Percentiles rank a stretch among this genome's conserved stretches.
phyloP scores from a whole-genome alignment of 2,888 invertebrate genomes.

The Macaria liturata region DNA sequence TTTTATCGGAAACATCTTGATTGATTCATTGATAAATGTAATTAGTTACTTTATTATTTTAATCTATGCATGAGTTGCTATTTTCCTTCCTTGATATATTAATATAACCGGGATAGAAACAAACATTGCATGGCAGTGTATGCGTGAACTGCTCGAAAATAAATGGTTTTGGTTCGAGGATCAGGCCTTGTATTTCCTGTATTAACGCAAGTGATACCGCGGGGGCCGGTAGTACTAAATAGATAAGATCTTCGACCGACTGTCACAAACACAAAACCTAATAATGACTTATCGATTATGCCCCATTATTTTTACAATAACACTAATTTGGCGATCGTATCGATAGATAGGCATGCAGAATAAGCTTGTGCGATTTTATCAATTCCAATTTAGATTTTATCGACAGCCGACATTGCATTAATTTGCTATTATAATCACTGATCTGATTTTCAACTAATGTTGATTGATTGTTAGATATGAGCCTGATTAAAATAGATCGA shows the following conservation, averaged over 20 bases:
- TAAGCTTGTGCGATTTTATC: conserved; percentile 19
- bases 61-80: too few species aligned
- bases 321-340: conserved; percentile 11
- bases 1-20: too few species aligned
- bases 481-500: not conserved
- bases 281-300: conserved; percentile 5
- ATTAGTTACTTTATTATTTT: too few species aligned
- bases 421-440: conserved; percentile 4
- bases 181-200: too few species aligned
- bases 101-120: too few species aligned
- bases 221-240: too few species aligned
- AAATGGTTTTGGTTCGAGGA: too few species aligned
- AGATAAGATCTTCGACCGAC: not conserved
- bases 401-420: conserved; percentile 9
- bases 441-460: conserved; percentile 6
- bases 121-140: too few species aligned
- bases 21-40: too few species aligned
- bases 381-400: conserved; percentile 22
- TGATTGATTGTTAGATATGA: conserved; percentile 8
- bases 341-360: conserved; percentile 17
- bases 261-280: conserved; percentile 1
- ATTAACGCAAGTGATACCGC: too few species aligned
- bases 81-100: too few species aligned
- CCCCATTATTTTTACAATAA: conserved; percentile 14
- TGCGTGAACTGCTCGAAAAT: too few species aligned